A percentile compares a stretch with the other conserved stretches of the same genome.
These are phyloP conservation scores for Pseudorhiza aurosa DNA, from an alignment of 30 jellyfish, hydroid and myxozoan species.

Conservation along the genomic window DNA sequence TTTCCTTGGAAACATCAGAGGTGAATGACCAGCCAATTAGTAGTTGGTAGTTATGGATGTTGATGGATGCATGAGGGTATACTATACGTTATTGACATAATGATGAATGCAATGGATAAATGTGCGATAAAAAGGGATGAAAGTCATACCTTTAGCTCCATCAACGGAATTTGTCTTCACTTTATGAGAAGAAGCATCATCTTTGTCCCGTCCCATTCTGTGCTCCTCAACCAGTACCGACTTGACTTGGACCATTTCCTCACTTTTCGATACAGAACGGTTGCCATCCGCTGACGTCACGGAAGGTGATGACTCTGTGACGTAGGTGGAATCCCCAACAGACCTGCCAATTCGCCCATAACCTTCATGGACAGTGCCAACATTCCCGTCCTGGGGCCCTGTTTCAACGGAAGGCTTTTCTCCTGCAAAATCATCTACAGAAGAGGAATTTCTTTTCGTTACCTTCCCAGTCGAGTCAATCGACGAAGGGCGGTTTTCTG, in stretches of 20 bases:
- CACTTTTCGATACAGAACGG: conserved; percentile 31
- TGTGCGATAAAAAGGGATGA: no score
- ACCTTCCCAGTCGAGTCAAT: background rate
- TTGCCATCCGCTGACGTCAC: conserved; percentile 53
- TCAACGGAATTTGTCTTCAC: background rate
- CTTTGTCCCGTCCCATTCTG: conserved; percentile 25
- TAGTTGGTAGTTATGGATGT: no score
- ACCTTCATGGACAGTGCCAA: background rate
- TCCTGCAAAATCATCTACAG: background rate
- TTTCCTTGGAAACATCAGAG: no score
- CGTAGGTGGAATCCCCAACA: conserved; percentile 51
- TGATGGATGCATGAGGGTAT: no score
- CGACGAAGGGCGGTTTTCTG: background rate
- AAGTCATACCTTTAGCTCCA: conserved; percentile 38
- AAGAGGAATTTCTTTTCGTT: background rate
- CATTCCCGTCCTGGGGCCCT: background rate
- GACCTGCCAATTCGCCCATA: background rate
- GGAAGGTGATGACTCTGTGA: conserved; percentile 54
- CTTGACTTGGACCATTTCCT: conserved; percentile 54
- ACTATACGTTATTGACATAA: no score
- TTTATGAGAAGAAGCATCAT: conserved; percentile 1
- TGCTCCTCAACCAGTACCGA: conserved; percentile 39
- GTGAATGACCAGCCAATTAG: no score
- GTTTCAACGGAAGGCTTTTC: background rate
- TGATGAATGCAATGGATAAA: no score